These are phyloP conservation scores for Macropodus opercularis DNA, from an alignment of 2,797 vertebrate genomes.

Conservation along the genomic window DNA sequence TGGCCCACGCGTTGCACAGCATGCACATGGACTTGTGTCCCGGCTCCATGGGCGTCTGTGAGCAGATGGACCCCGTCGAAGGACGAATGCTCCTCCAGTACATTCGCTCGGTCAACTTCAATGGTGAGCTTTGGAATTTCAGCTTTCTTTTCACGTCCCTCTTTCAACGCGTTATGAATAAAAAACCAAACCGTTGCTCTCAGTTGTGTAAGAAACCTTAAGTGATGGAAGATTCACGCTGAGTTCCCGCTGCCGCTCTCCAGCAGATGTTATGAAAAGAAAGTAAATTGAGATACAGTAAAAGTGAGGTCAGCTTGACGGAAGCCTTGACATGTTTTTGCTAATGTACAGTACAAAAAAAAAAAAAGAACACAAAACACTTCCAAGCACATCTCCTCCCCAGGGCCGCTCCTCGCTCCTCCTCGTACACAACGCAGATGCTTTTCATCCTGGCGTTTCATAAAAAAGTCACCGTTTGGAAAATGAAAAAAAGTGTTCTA, in stretches of 20 bases:
- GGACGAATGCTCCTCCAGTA: constrained; percentile 85
- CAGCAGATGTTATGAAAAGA: constrained; percentile 32
- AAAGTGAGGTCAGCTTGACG: constrained; percentile 47
- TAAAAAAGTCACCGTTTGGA: constrained; percentile 60
- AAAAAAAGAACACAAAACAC: constrained; percentile 46
- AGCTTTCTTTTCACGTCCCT: neutral
- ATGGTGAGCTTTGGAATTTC: constrained; percentile 80
- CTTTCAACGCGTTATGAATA: neutral
- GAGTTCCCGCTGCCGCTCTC: constrained; percentile 3
- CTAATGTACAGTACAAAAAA: constrained; percentile 70
- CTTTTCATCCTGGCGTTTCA: constrained; percentile 69
- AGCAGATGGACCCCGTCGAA: constrained; percentile 88
- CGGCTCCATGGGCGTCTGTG: constrained; percentile 83
- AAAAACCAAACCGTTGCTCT: neutral
- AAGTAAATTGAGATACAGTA: constrained; percentile 10
- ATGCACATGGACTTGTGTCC: constrained; percentile 88
- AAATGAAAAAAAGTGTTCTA: constrained; percentile 52
- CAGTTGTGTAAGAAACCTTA: neutral
- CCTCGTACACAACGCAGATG: constrained; percentile 47
- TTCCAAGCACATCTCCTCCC: constrained; percentile 62
- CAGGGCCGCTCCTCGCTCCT: constrained; percentile 54
- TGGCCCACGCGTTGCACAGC: constrained; percentile 89
- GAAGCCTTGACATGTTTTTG: constrained; percentile 60
- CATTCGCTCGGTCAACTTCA: constrained; percentile 87
- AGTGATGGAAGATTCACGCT: constrained; percentile 1